Evolutionary conservation across 2,797 vertebrate genomes (phyloP).

Genomic region (Poeciliopsis paucimaculata): DNA sequence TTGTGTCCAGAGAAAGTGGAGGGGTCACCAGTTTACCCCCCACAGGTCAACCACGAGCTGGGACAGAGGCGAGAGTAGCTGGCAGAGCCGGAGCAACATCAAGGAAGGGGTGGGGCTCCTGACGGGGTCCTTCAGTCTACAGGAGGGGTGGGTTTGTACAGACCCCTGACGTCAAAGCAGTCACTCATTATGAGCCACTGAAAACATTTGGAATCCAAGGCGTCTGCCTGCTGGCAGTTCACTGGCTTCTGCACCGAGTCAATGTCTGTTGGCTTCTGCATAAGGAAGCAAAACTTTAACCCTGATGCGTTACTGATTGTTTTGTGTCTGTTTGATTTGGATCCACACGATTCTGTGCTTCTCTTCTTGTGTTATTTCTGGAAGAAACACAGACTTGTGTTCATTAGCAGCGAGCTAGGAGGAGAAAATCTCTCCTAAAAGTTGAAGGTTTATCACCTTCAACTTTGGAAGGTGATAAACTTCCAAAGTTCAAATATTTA

Average conservation of each 20-base stretch:
- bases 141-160: slow-evolving; percentile 48
- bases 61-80: slow-evolving; percentile 79
- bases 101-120: slow-evolving; percentile 60
- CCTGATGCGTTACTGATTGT: not conserved
- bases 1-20: slow-evolving; percentile 90
- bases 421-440: not conserved
- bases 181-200: slow-evolving; percentile 47
- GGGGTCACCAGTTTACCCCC: slow-evolving; percentile 88
- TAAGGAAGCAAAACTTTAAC: not conserved
- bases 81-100: slow-evolving; percentile 28
- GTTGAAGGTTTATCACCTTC: too few relatives aligned
- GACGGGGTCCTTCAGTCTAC: slow-evolving; percentile 26
- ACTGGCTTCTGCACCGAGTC: not conserved
- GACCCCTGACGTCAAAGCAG: slow-evolving; percentile 77
- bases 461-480: not conserved
- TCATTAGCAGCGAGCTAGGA: not conserved
- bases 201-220: slow-evolving; percentile 82
- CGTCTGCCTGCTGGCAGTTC: slow-evolving; percentile 51
- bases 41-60: slow-evolving; percentile 85
- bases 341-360: not conserved
- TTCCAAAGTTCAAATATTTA: not conserved
- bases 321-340: not conserved
- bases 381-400: not conserved
- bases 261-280: not conserved
- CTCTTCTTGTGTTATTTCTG: not conserved